Conservation (phyloP, 64 coral and sea anemone genomes). For the Hydrozoanthus tunicans region DNA sequence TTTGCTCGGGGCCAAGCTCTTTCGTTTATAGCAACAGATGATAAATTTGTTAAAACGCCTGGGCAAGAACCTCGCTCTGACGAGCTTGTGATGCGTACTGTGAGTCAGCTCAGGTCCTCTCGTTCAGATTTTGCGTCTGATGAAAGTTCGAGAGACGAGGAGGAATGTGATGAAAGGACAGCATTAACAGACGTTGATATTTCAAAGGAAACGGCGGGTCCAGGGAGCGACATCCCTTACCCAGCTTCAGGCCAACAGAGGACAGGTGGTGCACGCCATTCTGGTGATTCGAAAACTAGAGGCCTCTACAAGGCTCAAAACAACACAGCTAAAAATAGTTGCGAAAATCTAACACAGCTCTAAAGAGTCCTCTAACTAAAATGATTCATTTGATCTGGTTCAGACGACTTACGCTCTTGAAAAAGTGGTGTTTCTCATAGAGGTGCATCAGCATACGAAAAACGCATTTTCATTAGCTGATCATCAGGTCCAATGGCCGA, state of each 20-base stretch:
- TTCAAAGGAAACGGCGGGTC: not conserved
- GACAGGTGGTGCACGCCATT: not conserved
- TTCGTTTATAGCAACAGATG: not conserved
- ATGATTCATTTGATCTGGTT: too few species aligned
- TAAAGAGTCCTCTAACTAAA: not conserved
- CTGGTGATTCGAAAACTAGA: not conserved
- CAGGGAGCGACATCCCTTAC: not conserved
- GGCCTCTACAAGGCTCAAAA: not conserved
- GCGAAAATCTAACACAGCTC: constrained; percentile 7
- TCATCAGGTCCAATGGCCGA: too few species aligned
- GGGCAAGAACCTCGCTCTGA: not conserved
- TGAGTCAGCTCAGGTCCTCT: constrained; percentile 26
- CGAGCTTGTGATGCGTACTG: constrained; percentile 17
- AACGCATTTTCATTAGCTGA: too few species aligned
- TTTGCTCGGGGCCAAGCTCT: not conserved
- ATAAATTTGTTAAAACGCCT: not conserved
- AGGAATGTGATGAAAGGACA: not conserved
- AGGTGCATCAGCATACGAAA: too few species aligned
- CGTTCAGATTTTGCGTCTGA: not conserved
- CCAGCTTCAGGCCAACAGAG: not conserved
- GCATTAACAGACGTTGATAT: constrained; percentile 7
- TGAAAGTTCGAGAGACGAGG: not conserved
- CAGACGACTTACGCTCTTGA: too few species aligned
- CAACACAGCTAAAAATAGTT: not conserved
- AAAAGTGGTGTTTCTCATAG: too few species aligned